phyloP scores from a whole-genome alignment of 1,140 invertebrate genomes.

The Yoshiicerus persimilis region DNA sequence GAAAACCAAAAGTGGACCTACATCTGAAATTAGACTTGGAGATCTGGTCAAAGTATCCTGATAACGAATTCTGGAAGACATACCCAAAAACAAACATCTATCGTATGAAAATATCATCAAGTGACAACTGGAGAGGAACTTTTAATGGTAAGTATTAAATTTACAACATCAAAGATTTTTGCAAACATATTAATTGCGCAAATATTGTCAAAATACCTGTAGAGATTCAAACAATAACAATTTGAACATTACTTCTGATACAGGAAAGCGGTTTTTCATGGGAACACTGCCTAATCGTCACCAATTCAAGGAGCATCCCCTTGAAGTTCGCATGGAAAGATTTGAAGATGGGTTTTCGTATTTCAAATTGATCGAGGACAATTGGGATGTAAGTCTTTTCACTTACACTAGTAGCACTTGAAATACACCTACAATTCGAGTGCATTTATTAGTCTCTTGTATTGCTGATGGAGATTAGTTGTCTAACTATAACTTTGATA shows the following conservation, averaged over 20 bases:
- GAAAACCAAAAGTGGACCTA: too few relatives aligned
- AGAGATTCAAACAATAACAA: too few relatives aligned
- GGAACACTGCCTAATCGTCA: neutral
- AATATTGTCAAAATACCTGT: too few relatives aligned
- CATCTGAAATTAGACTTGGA: neutral
- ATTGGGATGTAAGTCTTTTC: neutral
- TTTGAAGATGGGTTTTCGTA: neutral
- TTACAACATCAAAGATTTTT: neutral
- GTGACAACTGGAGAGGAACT: neutral
- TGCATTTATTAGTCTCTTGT: neutral
- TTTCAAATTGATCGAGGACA: neutral
- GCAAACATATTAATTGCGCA: neutral
- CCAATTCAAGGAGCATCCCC: neutral
- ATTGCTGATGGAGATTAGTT: neutral
- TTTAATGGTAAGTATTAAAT: neutral
- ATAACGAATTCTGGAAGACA: neutral
- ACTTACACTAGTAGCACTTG: too few relatives aligned
- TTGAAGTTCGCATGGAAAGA: neutral
- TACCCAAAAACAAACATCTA: neutral
- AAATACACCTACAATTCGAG: too few relatives aligned
- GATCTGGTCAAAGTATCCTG: neutral
- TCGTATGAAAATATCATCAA: neutral
- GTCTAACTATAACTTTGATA: too few relatives aligned
- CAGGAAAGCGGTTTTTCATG: neutral
- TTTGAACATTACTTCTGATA: neutral